phyloP scores from a whole-genome alignment of 1,140 invertebrate genomes.

The Carposina sasakii region DNA sequence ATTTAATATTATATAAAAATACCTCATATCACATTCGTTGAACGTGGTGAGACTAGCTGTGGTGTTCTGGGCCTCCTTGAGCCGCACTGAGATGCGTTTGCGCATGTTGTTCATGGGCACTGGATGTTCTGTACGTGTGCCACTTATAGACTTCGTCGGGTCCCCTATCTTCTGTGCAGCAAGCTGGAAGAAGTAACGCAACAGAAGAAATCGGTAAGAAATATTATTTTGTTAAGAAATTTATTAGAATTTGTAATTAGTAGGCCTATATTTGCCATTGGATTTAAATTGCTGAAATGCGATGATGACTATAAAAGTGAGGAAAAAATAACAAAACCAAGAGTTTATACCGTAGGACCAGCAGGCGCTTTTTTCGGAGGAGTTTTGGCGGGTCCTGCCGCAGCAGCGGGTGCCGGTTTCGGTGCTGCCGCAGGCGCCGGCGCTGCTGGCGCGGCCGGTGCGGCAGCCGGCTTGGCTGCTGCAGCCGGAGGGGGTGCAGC shows the following conservation, averaged over 20 bases:
- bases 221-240: too few species aligned
- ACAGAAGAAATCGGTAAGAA: background rate
- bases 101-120: conserved; percentile 99
- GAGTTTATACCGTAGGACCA: conserved; percentile 40
- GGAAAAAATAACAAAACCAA: too few species aligned
- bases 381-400: background rate
- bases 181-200: conserved; percentile 18
- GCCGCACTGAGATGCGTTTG: conserved; percentile 90
- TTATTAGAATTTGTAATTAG: too few species aligned
- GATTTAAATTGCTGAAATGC: too few species aligned
- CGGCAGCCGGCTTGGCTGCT: conserved; percentile 21
- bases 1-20: background rate
- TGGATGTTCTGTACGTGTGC: conserved; percentile 91
- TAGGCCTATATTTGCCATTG: too few species aligned
- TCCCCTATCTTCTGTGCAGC: conserved; percentile 43
- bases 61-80: conserved; percentile 99
- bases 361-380: conserved; percentile 11
- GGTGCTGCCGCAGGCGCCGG: conserved; percentile 50
- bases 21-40: conserved; percentile 98
- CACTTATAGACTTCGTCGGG: conserved; percentile 77
- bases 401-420: conserved; percentile 32
- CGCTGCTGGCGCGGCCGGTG: conserved; percentile 59
- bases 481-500: conserved; percentile 19
- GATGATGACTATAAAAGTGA: too few species aligned
- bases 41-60: conserved; percentile 99